Evolutionary conservation across 2,888 invertebrate species (phyloP), one percentile per base, ranked within the genome.

Genomic region (Sinohyriopsis cumingii): DNA sequence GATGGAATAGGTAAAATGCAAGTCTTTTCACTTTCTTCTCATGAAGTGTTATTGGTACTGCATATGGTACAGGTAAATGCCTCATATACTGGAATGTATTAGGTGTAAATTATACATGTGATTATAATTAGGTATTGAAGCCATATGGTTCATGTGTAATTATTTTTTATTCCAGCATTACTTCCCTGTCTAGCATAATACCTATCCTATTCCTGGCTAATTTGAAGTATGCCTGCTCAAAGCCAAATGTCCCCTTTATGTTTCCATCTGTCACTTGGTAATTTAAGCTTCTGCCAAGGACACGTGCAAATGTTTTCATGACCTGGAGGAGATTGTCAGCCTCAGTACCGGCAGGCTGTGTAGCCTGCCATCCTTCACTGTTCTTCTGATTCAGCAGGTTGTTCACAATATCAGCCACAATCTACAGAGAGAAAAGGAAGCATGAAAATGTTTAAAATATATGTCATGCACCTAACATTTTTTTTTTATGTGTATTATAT

Each of bases 341-440:
- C 73, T 89, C 88, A 22, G 82, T 81, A 5, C 89, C 90, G 0
- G 82, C 81, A 0, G 89, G 90, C 22, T 76, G 77, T 3, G 88
- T 89, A 25, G 83, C 85, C 65, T 84, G 83, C 90, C 90, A 90
- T 1, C 85, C 89, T 0, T 73, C 75, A 15, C 83, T 84, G 72
- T 90, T 86, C 63, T 79, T 79, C 7, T 79, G 71, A 62, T 81
- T 69, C 63, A 88, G 72, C 12, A 89, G 71, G 57, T 84, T 82
- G 77, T 87, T 82, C 19, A 87, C 81, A 24, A 84, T 79, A 59
- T 79, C 75, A 15, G 84, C 76, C 3, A 85, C 59, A 18, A 84
- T 76, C 87, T 87, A 67, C 5, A 65, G 55, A 24, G 63, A 55
- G 20, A 53, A 33, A 60, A 56, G 20, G 19, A 12, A 57, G 7